A percentile compares a stretch with the other conserved stretches of the same genome.
Evolutionary conservation across 2,113 vertebrate genomes (phyloP).

Genomic region (Prietella phreatophila): DNA sequence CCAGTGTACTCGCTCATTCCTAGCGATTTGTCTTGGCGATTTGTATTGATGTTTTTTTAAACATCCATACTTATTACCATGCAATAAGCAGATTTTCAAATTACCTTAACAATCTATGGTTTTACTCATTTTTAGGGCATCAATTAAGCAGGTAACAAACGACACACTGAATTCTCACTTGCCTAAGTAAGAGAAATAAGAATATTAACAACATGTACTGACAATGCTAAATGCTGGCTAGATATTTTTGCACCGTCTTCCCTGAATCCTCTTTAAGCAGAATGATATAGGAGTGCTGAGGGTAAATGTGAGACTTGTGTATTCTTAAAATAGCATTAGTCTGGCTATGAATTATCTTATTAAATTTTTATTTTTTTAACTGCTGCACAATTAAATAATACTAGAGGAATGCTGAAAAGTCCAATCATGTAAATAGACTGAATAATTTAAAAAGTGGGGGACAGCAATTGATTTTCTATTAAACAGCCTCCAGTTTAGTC

Average conservation of each 20-base stretch:
- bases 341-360: not conserved
- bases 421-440: not conserved
- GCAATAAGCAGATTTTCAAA: not conserved
- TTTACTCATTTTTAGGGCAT: not conserved
- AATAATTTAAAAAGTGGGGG: not conserved
- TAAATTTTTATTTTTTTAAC: too few relatives aligned
- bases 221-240: not conserved
- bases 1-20: not conserved
- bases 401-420: slow-evolving; percentile 4
- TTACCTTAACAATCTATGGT: not conserved
- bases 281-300: not conserved
- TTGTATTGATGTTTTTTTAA: too few relatives aligned
- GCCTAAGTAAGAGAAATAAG: not conserved
- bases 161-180: not conserved
- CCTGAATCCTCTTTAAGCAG: not conserved
- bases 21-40: too few relatives aligned
- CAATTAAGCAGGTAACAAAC: not conserved
- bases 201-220: not conserved
- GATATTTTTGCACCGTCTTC: not conserved
- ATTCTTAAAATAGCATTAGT: not conserved
- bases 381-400: not conserved
- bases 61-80: not conserved
- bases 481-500: slow-evolving; percentile 21
- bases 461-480: not conserved
- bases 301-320: not conserved